phyloP scores from a whole-genome alignment of 1,140 invertebrate genomes.

The Harlomillsia oculata region DNA sequence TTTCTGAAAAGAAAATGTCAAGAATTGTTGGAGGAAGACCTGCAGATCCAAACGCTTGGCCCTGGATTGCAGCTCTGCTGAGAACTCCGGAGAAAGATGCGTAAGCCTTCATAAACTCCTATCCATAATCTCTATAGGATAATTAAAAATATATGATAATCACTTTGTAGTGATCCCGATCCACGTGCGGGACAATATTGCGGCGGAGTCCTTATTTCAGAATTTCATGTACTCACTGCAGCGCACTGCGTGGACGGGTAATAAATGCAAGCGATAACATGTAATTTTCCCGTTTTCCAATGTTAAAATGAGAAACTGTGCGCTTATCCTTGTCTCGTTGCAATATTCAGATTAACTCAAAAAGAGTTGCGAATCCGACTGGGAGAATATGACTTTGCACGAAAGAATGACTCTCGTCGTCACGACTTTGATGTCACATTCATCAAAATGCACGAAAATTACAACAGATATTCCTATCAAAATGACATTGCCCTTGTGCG shows the following conservation, averaged over 20 bases:
- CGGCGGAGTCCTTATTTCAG: slow-evolving; percentile 66
- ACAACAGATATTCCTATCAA: slow-evolving; percentile 53
- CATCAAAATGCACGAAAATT: slow-evolving; percentile 55
- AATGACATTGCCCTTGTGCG: slow-evolving; percentile 74
- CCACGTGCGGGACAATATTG: slow-evolving; percentile 48
- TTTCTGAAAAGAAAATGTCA: slow-evolving; percentile 16
- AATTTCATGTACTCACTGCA: slow-evolving; percentile 66
- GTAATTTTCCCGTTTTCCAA: not conserved
- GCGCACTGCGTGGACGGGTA: slow-evolving; percentile 31
- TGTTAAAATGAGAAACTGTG: not conserved
- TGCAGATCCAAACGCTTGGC: slow-evolving; percentile 57
- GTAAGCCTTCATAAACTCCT: not conserved
- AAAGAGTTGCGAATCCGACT: slow-evolving; percentile 58
- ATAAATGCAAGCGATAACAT: not conserved
- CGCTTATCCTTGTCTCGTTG: too few species aligned
- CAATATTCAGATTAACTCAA: slow-evolving; percentile 45
- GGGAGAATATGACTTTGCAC: slow-evolving; percentile 67
- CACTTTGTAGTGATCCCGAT: slow-evolving; percentile 18
- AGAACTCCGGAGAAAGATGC: not conserved
- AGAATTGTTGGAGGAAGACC: slow-evolving; percentile 49
- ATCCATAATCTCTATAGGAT: not conserved
- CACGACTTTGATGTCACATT: slow-evolving; percentile 55
- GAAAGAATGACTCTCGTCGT: slow-evolving; percentile 51
- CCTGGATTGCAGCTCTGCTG: slow-evolving; percentile 56
- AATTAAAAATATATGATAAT: slow-evolving; percentile 4